Percentiles rank a stretch among this genome's conserved stretches.
These are phyloP conservation scores for Drosophila gunungcola DNA, from an alignment of 1,140 invertebrate species.

Conservation along the genomic window DNA sequence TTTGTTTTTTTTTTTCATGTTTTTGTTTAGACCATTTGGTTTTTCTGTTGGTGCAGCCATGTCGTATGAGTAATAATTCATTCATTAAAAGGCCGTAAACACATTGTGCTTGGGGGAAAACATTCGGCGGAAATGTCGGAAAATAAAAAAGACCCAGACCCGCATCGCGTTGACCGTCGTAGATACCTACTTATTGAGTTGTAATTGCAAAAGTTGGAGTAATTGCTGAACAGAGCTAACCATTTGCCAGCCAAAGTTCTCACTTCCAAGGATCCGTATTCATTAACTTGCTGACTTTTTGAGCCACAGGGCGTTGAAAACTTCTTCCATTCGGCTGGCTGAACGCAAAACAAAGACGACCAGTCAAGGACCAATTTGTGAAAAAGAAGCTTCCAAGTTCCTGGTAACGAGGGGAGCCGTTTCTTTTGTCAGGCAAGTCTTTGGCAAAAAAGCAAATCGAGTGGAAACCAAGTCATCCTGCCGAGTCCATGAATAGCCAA, in stretches of 20 bases:
- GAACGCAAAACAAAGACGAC: constrained; percentile 38
- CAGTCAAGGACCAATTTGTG: constrained; percentile 55
- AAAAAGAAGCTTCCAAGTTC: constrained; percentile 36
- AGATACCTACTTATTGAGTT: constrained; percentile 77
- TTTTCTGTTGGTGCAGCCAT: constrained; percentile 22
- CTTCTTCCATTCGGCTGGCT: constrained; percentile 31
- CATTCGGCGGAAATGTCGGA: constrained; percentile 48
- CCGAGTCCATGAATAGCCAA: constrained; percentile 11
- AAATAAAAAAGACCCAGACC: constrained; percentile 11
- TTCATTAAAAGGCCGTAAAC: constrained; percentile 60
- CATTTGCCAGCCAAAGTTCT: constrained; percentile 26
- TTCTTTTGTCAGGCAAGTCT: constrained; percentile 1
- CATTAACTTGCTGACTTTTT: constrained; percentile 43
- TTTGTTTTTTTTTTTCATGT: constrained; percentile 39
- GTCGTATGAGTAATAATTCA: constrained; percentile 63
- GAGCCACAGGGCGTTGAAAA: constrained; percentile 45
- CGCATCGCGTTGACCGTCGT: constrained; percentile 12
- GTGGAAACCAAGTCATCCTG: constrained; percentile 18
- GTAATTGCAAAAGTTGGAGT: constrained; percentile 76
- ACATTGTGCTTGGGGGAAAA: constrained; percentile 9
- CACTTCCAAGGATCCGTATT: constrained; percentile 30
- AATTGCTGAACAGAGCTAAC: constrained; percentile 51
- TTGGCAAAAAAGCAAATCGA: constrained; percentile 45
- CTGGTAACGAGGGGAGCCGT: constrained; percentile 10
- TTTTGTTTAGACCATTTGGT: constrained; percentile 46